A percentile compares a stretch with the other conserved stretches of the same genome.
Conservation (phyloP, 2,113 vertebrate species). For the Ceyx margarethae region DNA sequence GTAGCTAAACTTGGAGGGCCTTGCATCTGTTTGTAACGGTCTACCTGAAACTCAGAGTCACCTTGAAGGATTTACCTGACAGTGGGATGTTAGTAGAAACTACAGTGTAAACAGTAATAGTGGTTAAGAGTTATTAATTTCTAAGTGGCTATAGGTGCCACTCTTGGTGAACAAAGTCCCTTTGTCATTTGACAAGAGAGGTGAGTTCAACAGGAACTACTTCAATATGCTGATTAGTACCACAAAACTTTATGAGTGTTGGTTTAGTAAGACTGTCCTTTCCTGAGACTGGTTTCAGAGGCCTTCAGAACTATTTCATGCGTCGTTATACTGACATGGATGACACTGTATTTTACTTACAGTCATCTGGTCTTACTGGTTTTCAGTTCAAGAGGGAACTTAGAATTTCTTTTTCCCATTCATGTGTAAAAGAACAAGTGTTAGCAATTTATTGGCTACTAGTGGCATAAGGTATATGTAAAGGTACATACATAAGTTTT, state of each 20-base stretch:
- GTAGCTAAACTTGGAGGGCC: background rate
- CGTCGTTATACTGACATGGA: fast-evolving
- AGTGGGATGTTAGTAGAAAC: background rate
- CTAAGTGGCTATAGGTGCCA: background rate
- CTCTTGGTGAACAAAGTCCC: background rate
- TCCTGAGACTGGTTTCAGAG: background rate
- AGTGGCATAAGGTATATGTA: background rate
- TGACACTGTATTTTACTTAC: background rate
- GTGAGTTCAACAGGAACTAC: background rate
- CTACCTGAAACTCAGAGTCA: background rate
- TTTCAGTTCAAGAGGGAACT: background rate
- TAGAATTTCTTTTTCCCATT: background rate
- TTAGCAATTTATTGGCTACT: background rate
- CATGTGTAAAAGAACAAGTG: background rate
- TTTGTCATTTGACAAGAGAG: background rate
- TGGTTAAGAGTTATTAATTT: background rate
- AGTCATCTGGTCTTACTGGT: background rate
- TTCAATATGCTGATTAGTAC: background rate
- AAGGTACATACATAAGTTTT: background rate
- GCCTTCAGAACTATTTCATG: background rate
- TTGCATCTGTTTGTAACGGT: background rate
- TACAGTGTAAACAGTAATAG: background rate
- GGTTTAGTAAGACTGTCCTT: background rate
- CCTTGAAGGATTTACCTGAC: background rate
- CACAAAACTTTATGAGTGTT: background rate